Conservation (phyloP, 1,140 invertebrate species). For the Bombus confusus region DNA sequence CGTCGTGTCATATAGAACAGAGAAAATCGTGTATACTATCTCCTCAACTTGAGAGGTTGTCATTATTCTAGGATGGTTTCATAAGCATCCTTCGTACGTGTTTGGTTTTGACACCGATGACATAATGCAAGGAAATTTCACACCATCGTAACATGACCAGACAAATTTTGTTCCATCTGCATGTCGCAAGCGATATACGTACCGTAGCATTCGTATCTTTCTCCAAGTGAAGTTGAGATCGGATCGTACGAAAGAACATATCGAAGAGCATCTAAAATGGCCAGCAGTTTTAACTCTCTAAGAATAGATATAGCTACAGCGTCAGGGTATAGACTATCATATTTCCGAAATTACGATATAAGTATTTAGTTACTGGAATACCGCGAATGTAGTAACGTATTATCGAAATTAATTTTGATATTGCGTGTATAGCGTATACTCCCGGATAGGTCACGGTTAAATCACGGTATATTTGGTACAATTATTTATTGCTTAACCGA, state of each 20-base stretch:
- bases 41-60: slow-evolving; percentile 34
- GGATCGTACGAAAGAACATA: slow-evolving; percentile 3
- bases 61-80: slow-evolving; percentile 57
- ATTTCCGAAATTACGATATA: not conserved
- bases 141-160: slow-evolving; percentile 33
- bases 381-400: not conserved
- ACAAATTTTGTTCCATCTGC: slow-evolving; percentile 41
- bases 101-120: slow-evolving; percentile 58
- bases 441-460: not conserved
- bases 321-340: too few species aligned
- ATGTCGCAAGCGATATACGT: not conserved
- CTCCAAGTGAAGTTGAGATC: not conserved
- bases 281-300: too few species aligned
- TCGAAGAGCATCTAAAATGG: not conserved
- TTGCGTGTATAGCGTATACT: not conserved
- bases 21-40: slow-evolving; percentile 35
- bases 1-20: not conserved
- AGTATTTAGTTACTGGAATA: slow-evolving; percentile 6
- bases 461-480: slow-evolving; percentile 38
- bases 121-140: slow-evolving; percentile 52
- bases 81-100: slow-evolving; percentile 41
- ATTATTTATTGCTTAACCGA: slow-evolving; percentile 35
- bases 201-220: not conserved
- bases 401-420: not conserved
- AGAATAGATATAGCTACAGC: too few species aligned